Evolutionary conservation across 2,888 invertebrate species (phyloP).

Genomic region (Actias luna): DNA sequence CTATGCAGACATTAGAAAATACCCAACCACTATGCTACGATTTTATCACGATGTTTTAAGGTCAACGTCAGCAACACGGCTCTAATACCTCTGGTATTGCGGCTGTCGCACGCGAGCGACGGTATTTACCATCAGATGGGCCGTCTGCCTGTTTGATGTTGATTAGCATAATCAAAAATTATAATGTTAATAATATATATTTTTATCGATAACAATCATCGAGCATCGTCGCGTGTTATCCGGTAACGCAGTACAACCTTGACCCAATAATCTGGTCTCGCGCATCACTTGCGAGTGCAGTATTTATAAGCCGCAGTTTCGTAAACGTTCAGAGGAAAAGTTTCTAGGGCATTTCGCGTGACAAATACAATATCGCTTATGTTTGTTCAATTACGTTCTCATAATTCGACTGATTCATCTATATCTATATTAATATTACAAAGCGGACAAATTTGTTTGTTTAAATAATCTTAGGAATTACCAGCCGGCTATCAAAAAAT

Average conservation of each 20-base stretch:
- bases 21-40: no score
- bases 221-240: not conserved
- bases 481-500: no score
- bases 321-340: slow-evolving; percentile 54
- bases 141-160: no score
- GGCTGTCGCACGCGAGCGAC: no score
- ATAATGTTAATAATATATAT: not conserved
- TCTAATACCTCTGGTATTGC: no score
- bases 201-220: not conserved
- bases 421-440: not conserved
- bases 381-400: slow-evolving; percentile 1
- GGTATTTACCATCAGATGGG: no score
- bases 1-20: no score
- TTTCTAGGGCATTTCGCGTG: slow-evolving; percentile 50
- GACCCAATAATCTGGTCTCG: slow-evolving; percentile 59
- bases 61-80: no score
- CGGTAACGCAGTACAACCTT: slow-evolving; percentile 43
- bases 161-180: not conserved
- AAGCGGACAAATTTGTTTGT: no score
- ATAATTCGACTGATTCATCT: not conserved
- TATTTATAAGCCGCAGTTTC: slow-evolving; percentile 40
- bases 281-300: slow-evolving; percentile 53
- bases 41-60: no score
- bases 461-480: no score
- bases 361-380: not conserved